Conservation (phyloP, 2,888 invertebrate genomes). For the Cataglyphis altisquamis region DNA sequence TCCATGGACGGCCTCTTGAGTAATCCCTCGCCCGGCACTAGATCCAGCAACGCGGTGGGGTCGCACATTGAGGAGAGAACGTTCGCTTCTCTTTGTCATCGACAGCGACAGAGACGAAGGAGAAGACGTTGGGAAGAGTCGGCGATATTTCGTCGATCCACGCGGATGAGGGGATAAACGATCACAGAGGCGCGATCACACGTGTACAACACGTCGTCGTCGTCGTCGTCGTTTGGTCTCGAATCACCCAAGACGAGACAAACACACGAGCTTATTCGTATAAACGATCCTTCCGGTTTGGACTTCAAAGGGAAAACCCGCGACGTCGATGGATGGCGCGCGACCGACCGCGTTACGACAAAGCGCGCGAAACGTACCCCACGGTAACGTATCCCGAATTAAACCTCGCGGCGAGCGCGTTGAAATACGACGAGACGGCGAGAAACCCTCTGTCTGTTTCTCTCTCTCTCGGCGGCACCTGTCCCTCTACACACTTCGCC, state of each 20-base stretch:
- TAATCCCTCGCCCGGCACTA: constrained; percentile 84
- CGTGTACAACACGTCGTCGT: constrained; percentile 16
- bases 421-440: constrained; percentile 60
- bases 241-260: constrained; percentile 22
- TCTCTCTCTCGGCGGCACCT: constrained; percentile 47
- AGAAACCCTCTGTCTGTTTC: constrained; percentile 40
- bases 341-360: constrained; percentile 58
- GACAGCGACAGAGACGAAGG: constrained; percentile 34
- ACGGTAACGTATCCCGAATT: constrained; percentile 65
- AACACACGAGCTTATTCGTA: constrained; percentile 34
- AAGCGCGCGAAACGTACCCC: constrained; percentile 62
- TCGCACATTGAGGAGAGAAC: constrained; percentile 79
- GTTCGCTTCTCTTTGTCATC: constrained; percentile 64
- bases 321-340: constrained; percentile 71
- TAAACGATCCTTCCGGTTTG: constrained; percentile 71
- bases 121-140: constrained; percentile 19
- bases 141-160: background rate
- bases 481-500: constrained; percentile 31
- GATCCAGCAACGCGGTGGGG: constrained; percentile 83
- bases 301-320: constrained; percentile 68
- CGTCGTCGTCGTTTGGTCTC: constrained; percentile 19
- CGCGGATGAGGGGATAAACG: constrained; percentile 17
- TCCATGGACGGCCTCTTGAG: constrained; percentile 85
- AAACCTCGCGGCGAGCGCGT: constrained; percentile 66
- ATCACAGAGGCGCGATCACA: constrained; percentile 25